Base-by-base conservation (phyloP, 2,797 vertebrate genomes). In the Melopsittacus undulatus region DNA sequence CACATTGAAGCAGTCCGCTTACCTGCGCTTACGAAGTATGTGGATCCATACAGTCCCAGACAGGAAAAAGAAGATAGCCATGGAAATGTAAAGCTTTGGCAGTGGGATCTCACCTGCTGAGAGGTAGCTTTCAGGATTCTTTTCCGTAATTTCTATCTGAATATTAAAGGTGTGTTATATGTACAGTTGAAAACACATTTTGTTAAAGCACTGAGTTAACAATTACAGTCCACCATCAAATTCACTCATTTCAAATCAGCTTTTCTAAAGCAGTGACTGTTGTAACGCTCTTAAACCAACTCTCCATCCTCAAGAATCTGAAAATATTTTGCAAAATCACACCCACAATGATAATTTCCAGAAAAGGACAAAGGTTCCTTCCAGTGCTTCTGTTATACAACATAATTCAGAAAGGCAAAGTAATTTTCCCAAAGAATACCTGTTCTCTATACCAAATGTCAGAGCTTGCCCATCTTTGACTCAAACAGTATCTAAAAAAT, bases 71-170 rank as follows among this genome's bases (percentile, higher is more conserved):
- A 99, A 98, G 48, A 98, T 5, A 5, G 98, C 98, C 98, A 99
- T 98, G 63, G 98, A 98, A 90, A 99, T 97, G 95, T 99, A 99
- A 19, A 99, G 97, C 45, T 98, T 99, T 22, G 98, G 98, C 43
- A 99, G 97, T 19, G 98, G 98, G 81, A 98, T 98, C 91, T 99
- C 98, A 42, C 98, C 98, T 1, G 98, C 98, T 3, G 98, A 99
- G 80, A 99, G 98, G 96, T 97, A 99, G 95, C 98, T 99, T 83
- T 98, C 97, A 13, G 98, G 98, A 80, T 99, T 99, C 97, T 98
- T 98, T 87, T 99, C 98, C 22, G 81, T 97, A 61, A 99, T 98
- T 36, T 96, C 93, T 74, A 99, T 98, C 98, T 98, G 97, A 89
- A 98, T 97, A 68, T 74, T 79, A 94, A 87, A 85, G 11, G 34